Evolutionary conservation across 2,113 vertebrate genomes (phyloP).

Genomic region (Bufo bufo): DNA sequence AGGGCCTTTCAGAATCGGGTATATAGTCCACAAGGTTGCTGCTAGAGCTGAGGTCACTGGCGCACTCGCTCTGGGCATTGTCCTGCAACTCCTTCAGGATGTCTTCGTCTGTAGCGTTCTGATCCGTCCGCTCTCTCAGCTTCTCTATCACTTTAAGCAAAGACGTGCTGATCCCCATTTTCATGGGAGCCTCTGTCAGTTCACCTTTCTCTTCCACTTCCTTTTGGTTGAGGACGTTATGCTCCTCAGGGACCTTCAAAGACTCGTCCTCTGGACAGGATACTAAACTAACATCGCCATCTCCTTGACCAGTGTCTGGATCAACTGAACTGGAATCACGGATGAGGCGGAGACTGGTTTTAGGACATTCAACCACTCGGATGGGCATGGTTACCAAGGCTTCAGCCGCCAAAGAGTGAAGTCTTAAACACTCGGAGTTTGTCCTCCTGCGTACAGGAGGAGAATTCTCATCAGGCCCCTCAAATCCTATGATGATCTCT

Average conservation of each 20-base stretch:
- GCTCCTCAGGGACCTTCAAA: conserved; percentile 67
- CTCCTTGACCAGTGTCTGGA: conserved; percentile 72
- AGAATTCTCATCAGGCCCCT: conserved; percentile 81
- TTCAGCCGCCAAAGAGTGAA: conserved; percentile 94
- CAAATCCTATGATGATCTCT: conserved; percentile 74
- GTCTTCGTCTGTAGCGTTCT: conserved; percentile 93
- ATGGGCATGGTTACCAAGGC: conserved; percentile 94
- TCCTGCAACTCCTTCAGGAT: conserved; percentile 93
- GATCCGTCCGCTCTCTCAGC: conserved; percentile 91
- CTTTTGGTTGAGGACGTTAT: conserved; percentile 71
- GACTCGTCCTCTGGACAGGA: conserved; percentile 67
- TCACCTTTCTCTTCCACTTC: conserved; percentile 74
- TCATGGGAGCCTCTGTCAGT: conserved; percentile 79
- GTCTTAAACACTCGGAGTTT: conserved; percentile 89
- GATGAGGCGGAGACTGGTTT: conserved; percentile 69
- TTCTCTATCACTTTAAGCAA: conserved; percentile 95
- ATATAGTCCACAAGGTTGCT: conserved; percentile 85
- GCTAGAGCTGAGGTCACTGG: conserved; percentile 60
- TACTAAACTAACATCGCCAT: conserved; percentile 60
- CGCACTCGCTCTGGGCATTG: conserved; percentile 85
- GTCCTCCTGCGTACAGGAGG: conserved; percentile 90
- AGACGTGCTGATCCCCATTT: conserved; percentile 94
- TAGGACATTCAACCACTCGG: conserved; percentile 81
- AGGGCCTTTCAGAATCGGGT: conserved; percentile 82
- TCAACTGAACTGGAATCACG: conserved; percentile 64